Percentiles rank a stretch among this genome's conserved stretches.
Conservation (phyloP, 2,113 vertebrate genomes). For the Pachypanchax playfairii region DNA sequence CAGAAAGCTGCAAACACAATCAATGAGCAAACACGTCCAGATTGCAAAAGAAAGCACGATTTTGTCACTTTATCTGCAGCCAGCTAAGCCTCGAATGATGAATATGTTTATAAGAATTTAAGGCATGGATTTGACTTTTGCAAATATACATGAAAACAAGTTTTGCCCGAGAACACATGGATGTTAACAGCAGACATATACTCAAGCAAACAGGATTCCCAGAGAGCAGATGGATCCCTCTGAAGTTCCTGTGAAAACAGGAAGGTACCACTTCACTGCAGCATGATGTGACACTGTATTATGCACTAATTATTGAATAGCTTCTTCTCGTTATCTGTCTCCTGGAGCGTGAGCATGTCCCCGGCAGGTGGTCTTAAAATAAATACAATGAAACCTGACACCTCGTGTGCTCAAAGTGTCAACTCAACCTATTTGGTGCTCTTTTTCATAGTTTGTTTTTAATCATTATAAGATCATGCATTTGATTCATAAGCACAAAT, state of each 20-base stretch:
- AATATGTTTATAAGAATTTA: constrained; percentile 23
- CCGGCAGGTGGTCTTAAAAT: constrained; percentile 27
- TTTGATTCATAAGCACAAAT: constrained; percentile 48
- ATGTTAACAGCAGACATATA: constrained; percentile 14
- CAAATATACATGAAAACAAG: constrained; percentile 29
- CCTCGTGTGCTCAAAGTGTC: constrained; percentile 3
- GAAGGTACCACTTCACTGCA: constrained; percentile 11
- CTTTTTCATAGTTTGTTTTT: constrained; percentile 17
- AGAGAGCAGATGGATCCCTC: constrained; percentile 33
- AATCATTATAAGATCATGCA: constrained; percentile 29
- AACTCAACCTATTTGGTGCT: not conserved
- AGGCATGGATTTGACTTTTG: constrained; percentile 28
- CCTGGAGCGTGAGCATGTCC: constrained; percentile 17
- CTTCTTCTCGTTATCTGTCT: constrained; percentile 27
- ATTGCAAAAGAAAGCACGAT: constrained; percentile 40
- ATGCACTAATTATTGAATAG: constrained; percentile 45
- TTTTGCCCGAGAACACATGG: constrained; percentile 25
- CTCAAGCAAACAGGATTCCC: constrained; percentile 26
- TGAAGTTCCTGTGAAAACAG: constrained; percentile 32
- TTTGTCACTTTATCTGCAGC: constrained; percentile 29
- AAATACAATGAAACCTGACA: constrained; percentile 19
- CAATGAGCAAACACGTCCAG: constrained; percentile 34
- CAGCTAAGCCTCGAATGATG: constrained; percentile 12
- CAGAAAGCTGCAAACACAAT: constrained; percentile 44
- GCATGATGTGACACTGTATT: constrained; percentile 5